Percentiles rank a stretch among this genome's conserved stretches.
Conservation (phyloP, 2,797 vertebrate species). For the Ptychadena robeensis region DNA sequence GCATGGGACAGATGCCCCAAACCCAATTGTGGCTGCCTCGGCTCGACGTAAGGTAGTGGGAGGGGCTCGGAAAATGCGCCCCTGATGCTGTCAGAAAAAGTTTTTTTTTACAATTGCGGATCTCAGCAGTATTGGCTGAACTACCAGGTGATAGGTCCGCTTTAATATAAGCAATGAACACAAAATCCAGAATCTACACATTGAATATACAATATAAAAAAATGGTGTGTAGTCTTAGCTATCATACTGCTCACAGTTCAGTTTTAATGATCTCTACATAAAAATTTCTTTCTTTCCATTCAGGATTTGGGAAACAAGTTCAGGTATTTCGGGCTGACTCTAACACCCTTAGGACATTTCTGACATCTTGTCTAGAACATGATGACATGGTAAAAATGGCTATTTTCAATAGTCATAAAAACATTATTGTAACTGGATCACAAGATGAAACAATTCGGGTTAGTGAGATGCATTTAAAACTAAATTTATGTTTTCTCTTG, state of each 20-base stretch:
- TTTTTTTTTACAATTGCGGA: too few species aligned
- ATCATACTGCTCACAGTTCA: background rate
- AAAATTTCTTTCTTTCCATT: background rate
- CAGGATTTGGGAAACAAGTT: conserved; percentile 76
- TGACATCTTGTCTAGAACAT: conserved; percentile 71
- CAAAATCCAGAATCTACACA: too few species aligned
- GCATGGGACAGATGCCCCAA: too few species aligned
- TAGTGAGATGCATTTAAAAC: conserved; percentile 48
- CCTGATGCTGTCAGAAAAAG: too few species aligned
- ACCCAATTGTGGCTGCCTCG: too few species aligned
- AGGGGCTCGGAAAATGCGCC: too few species aligned
- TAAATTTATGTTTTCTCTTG: background rate
- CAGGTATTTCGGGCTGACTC: conserved; percentile 69
- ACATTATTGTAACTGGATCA: conserved; percentile 76
- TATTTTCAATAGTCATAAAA: conserved; percentile 68
- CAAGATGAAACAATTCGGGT: conserved; percentile 80
- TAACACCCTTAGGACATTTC: conserved; percentile 70
- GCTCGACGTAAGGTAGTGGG: too few species aligned
- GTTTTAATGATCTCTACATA: background rate
- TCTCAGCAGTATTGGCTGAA: too few species aligned
- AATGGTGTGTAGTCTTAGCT: too few species aligned
- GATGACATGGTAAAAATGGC: conserved; percentile 74
- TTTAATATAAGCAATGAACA: too few species aligned
- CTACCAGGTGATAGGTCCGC: too few species aligned
- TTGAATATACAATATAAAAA: too few species aligned